Conservation (phyloP, 2,113 vertebrate species). For the Cyphomyrus discorhynchus region DNA sequence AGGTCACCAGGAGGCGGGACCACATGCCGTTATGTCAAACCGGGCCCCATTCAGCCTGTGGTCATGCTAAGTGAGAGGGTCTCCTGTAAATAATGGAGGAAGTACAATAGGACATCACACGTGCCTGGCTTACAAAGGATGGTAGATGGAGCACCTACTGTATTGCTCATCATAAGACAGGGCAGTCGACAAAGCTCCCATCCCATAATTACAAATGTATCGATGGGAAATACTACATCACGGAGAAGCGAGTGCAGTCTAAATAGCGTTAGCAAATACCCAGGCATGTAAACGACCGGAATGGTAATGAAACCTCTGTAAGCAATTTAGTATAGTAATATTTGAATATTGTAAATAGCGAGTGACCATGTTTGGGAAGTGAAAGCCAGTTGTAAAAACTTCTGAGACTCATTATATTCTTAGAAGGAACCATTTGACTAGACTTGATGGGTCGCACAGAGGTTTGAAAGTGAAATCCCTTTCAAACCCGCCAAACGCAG, state of each 20-base stretch:
- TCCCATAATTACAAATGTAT: neutral
- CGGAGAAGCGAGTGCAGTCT: neutral
- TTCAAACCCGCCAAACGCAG: neutral
- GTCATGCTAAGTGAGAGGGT: neutral
- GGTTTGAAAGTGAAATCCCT: neutral
- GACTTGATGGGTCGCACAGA: neutral
- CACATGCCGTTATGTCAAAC: neutral
- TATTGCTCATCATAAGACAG: neutral
- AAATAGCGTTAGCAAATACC: neutral
- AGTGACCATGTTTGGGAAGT: neutral
- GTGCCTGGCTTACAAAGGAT: neutral
- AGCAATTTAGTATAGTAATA: neutral
- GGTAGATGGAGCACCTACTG: neutral
- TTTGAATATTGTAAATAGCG: neutral
- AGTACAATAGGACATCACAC: neutral
- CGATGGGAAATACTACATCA: neutral
- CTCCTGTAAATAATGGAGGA: neutral
- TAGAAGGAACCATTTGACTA: neutral
- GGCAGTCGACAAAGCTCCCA: neutral
- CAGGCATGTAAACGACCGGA: neutral
- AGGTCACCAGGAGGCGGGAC: neutral
- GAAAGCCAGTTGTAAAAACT: neutral
- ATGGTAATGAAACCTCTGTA: neutral
- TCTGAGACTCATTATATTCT: neutral
- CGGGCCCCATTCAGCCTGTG: neutral